These are phyloP conservation scores for Lithobates pipiens DNA, from an alignment of 2,797 vertebrate genomes.

Conservation along the genomic window DNA sequence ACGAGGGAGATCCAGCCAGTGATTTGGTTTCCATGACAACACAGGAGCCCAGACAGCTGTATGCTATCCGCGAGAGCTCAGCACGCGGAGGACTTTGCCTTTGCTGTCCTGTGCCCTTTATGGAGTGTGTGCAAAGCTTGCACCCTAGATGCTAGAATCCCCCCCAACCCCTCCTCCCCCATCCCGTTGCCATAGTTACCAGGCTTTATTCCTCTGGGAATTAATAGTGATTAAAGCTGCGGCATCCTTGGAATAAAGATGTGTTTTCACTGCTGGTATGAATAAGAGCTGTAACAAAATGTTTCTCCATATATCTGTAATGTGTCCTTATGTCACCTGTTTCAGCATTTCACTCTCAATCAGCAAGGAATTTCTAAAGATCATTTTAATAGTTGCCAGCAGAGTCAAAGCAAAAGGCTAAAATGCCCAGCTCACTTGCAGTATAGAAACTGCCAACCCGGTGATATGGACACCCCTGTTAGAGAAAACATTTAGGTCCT, in stretches of 20 bases:
- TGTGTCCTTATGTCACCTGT: background rate
- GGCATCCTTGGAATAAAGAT: background rate
- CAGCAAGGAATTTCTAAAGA: too few relatives aligned
- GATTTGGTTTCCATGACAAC: slow-evolving; percentile 71
- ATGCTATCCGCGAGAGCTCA: slow-evolving; percentile 13
- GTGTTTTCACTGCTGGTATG: background rate
- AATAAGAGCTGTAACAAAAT: background rate
- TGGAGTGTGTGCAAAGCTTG: background rate
- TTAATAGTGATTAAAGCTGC: slow-evolving; percentile 1
- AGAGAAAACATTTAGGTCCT: too few relatives aligned
- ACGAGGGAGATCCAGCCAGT: slow-evolving; percentile 64
- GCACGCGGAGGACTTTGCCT: background rate
- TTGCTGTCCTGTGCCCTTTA: slow-evolving; percentile 35
- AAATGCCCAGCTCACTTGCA: too few relatives aligned
- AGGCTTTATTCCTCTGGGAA: slow-evolving; percentile 1
- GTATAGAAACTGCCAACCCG: too few relatives aligned
- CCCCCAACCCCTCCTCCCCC: background rate
- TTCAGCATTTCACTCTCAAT: too few relatives aligned
- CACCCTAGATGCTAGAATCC: background rate
- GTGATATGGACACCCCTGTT: too few relatives aligned
- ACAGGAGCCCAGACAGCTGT: slow-evolving; percentile 33
- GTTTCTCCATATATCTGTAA: background rate
- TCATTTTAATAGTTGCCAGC: too few relatives aligned
- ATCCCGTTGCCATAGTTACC: slow-evolving; percentile 47
- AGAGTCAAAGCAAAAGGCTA: too few relatives aligned